A percentile compares a stretch with the other conserved stretches of the same genome.
Conservation (phyloP, 2,888 invertebrate species). For the Tenthredo distinguenda region DNA sequence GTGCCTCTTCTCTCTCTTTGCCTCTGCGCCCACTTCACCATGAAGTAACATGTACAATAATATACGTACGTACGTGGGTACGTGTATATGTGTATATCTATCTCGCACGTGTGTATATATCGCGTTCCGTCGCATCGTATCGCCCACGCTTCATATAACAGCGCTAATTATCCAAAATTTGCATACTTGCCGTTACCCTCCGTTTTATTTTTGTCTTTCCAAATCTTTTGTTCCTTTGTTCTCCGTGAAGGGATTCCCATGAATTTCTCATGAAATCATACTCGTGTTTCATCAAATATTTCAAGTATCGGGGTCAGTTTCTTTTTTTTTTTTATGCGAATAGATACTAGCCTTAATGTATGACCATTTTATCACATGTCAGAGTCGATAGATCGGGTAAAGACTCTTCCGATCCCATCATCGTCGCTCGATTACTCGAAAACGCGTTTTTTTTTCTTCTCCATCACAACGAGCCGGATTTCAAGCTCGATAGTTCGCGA, state of each 20-base stretch:
- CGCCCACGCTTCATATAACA: constrained; percentile 72
- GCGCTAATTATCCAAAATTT: constrained; percentile 75
- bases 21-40: constrained; percentile 36
- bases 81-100: neutral
- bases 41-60: constrained; percentile 27
- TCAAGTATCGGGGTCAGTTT: neutral
- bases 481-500: neutral
- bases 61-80: neutral
- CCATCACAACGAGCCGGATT: neutral
- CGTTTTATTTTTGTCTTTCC: constrained; percentile 31
- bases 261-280: neutral
- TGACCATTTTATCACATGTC: neutral
- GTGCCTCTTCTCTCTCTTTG: constrained; percentile 33
- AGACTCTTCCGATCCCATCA: neutral
- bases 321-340: neutral
- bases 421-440: neutral
- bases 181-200: constrained; percentile 64
- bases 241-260: neutral
- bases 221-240: constrained; percentile 45
- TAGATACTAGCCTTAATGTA: neutral
- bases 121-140: constrained; percentile 41
- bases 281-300: neutral
- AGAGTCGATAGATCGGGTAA: neutral
- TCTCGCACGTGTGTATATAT: neutral
- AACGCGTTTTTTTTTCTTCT: neutral